Percentiles rank a stretch among this genome's conserved stretches.
Evolutionary conservation across 2,888 invertebrate genomes (phyloP).

Genomic region (Trichopria drosophilae): DNA sequence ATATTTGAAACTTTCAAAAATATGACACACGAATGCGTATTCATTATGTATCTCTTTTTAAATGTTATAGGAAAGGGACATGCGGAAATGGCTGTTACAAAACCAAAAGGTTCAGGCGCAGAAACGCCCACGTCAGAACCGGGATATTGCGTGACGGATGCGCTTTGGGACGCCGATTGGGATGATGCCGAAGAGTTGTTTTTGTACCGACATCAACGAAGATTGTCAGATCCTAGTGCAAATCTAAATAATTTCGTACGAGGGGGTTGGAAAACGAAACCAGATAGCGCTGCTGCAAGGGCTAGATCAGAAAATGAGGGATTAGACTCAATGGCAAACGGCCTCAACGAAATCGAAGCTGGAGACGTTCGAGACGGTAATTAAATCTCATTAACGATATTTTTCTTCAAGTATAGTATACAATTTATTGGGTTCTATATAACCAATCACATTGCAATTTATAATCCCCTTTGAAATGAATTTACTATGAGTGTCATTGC

Average conservation of each 20-base stretch:
- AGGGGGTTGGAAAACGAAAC: slow-evolving; percentile 77
- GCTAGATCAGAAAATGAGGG: slow-evolving; percentile 92
- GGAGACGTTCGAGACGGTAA: slow-evolving; percentile 90
- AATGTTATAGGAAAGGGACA: slow-evolving; percentile 72
- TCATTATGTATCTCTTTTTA: slow-evolving; percentile 4
- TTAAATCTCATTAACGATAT: slow-evolving; percentile 39
- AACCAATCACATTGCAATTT: no score
- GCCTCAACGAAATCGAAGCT: slow-evolving; percentile 89
- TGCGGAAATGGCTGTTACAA: slow-evolving; percentile 97
- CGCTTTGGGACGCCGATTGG: slow-evolving; percentile 86
- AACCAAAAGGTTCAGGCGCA: slow-evolving; percentile 87
- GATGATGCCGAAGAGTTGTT: slow-evolving; percentile 86
- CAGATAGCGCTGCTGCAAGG: slow-evolving; percentile 62
- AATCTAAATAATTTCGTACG: slow-evolving; percentile 84
- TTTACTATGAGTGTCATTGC: no score
- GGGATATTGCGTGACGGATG: slow-evolving; percentile 78
- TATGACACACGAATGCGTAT: background rate
- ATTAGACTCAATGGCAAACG: slow-evolving; percentile 80
- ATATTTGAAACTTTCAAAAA: slow-evolving; percentile 8
- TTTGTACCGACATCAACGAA: slow-evolving; percentile 78
- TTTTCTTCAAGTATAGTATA: background rate
- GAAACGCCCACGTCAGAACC: slow-evolving; percentile 95
- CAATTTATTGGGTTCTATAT: no score
- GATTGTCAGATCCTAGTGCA: slow-evolving; percentile 91
- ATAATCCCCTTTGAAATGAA: no score